Conservation (phyloP, 2,888 invertebrate species). For the Philereme vetulata region DNA sequence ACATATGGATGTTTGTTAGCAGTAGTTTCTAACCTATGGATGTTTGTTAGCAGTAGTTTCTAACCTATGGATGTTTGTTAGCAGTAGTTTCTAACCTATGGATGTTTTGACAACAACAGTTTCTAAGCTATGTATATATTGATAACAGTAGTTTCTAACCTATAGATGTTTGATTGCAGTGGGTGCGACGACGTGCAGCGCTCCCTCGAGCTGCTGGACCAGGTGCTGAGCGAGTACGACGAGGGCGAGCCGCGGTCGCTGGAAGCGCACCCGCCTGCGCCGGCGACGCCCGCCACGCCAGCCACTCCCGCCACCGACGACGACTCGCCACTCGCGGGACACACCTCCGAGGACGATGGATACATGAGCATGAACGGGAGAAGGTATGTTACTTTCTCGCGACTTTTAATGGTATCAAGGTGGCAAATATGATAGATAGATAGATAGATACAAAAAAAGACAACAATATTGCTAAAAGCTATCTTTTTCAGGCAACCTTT, state of each 20-base stretch:
- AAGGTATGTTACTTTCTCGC: constrained; percentile 67
- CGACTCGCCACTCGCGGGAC: constrained; percentile 91
- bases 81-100: not conserved
- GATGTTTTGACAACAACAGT: not conserved
- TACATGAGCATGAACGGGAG: constrained; percentile 97
- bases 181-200: constrained; percentile 94
- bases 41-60: no score
- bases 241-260: constrained; percentile 85
- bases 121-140: no score
- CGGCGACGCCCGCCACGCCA: constrained; percentile 80
- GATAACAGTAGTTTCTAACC: not conserved
- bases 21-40: no score
- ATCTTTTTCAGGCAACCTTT: no score
- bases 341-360: constrained; percentile 95
- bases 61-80: no score
- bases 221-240: constrained; percentile 95
- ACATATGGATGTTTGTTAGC: no score
- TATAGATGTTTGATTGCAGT: constrained; percentile 75
- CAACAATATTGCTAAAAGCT: no score
- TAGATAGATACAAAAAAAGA: no score
- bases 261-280: constrained; percentile 74
- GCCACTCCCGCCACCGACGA: constrained; percentile 85
- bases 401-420: no score
- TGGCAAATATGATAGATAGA: no score
- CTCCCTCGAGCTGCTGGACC: constrained; percentile 93